A percentile compares a stretch with the other conserved stretches of the same genome.
phyloP scores from a whole-genome alignment of 2,797 vertebrate genomes.

The Siniperca obscura region DNA sequence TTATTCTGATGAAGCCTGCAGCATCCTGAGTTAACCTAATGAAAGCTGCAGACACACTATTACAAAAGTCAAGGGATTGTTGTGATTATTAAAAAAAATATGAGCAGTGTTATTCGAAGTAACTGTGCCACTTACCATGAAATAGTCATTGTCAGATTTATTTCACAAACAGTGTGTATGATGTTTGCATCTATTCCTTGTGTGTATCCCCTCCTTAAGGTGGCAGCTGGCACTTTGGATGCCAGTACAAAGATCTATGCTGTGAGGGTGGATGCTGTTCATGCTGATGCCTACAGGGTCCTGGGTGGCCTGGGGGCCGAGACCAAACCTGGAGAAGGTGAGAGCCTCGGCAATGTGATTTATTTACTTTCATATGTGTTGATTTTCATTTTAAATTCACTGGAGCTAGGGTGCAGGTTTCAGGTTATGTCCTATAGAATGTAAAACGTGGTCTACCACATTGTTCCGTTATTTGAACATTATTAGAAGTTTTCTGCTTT shows the following conservation, averaged over 20 bases:
- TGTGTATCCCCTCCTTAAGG: conserved; percentile 76
- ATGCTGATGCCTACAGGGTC: conserved; percentile 92
- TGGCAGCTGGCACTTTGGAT: conserved; percentile 94
- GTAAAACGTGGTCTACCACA: background rate
- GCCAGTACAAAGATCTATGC: conserved; percentile 98
- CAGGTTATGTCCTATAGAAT: background rate
- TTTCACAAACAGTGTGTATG: background rate
- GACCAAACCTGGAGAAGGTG: conserved; percentile 79
- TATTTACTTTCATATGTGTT: background rate
- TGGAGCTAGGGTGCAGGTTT: background rate
- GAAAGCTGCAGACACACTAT: background rate
- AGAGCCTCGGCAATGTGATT: conserved; percentile 18
- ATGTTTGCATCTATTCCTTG: background rate
- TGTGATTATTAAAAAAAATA: background rate
- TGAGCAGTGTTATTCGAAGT: background rate
- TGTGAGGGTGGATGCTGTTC: conserved; percentile 93
- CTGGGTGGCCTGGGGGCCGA: conserved; percentile 91
- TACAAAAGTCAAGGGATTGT: background rate
- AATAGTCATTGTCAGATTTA: background rate
- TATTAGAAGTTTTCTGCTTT: background rate
- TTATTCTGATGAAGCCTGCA: background rate
- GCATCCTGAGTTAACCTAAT: background rate
- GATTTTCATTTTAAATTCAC: background rate
- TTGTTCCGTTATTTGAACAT: background rate
- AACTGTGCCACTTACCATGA: background rate